Percentiles rank a stretch among this genome's conserved stretches.
These are phyloP conservation scores for Dryas iulia DNA, from an alignment of 1,140 invertebrate species.

Conservation along the genomic window DNA sequence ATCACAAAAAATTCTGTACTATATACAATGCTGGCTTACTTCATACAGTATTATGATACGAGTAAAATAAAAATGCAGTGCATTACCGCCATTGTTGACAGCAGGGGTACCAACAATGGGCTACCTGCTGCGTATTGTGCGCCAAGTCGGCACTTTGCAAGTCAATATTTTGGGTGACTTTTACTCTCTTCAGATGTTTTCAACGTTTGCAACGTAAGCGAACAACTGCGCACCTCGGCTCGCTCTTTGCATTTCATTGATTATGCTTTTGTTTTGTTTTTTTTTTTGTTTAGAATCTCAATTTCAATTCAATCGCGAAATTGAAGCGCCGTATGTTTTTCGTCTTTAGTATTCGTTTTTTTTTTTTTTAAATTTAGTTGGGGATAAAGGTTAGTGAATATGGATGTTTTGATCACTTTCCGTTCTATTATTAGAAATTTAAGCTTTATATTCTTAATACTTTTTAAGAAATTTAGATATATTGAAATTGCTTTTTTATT, in stretches of 20 bases:
- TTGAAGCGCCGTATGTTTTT: slow-evolving; percentile 34
- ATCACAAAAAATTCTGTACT: slow-evolving; percentile 3
- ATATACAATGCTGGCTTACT: slow-evolving; percentile 42
- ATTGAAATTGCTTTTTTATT: too few species aligned
- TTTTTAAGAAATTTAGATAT: too few species aligned
- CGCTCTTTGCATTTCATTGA: slow-evolving; percentile 53
- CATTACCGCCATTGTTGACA: slow-evolving; percentile 67
- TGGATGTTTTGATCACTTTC: neutral
- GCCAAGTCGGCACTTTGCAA: slow-evolving; percentile 69
- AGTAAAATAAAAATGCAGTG: slow-evolving; percentile 65
- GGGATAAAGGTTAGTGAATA: neutral
- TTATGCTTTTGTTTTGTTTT: slow-evolving; percentile 56
- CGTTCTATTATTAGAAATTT: neutral
- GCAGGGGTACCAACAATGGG: slow-evolving; percentile 60
- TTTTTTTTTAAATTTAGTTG: slow-evolving; percentile 11
- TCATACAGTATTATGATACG: slow-evolving; percentile 50
- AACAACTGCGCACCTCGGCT: slow-evolving; percentile 64
- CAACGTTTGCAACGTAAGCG: slow-evolving; percentile 57
- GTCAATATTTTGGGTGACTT: slow-evolving; percentile 77
- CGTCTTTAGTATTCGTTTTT: neutral
- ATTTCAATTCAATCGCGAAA: slow-evolving; percentile 48
- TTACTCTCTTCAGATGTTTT: slow-evolving; percentile 52
- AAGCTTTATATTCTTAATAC: too few species aligned
- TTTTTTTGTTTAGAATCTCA: slow-evolving; percentile 45
- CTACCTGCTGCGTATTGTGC: slow-evolving; percentile 71